Evolutionary conservation across 2,888 invertebrate species (phyloP), one percentile per base, ranked within the genome.

Genomic region (Lycocerus yunnanus): DNA sequence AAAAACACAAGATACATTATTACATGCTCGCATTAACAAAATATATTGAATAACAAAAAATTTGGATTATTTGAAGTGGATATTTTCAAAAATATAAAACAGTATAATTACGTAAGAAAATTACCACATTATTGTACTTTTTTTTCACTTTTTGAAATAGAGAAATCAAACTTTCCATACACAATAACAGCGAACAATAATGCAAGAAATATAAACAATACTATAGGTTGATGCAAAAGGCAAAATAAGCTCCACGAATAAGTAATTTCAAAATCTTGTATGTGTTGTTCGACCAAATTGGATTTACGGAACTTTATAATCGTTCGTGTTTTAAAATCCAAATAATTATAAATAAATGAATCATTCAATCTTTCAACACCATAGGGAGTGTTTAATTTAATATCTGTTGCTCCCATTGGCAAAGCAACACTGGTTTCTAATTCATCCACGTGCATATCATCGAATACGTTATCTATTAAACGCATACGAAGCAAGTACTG

Each of bases 371-470:
- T 90, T 15, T 92, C 90, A 0, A 97, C 94, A 9, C 91, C 85
- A 86, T 94, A 99, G 0, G 98, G 98, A 2, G 95, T 90, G 71
- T 91, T 91, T 0, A 98, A 84, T 83, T 95, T 92, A 69, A 97
- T 91, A 83, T 94, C 92, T n/a, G 92, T 90, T 11, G 95, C 91
- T 58, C 98, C 97, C 86, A 99, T 99, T 0, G 99, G 99, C 75
- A 99, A 89, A 82, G 99, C 95, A 69, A 99, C 92, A 84, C 93
- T 95, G 0, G 99, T 92, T 27, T 92, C 90, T 27, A 97, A 88
- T 81, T 98, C 94, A 83, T 99, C 97, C 68, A 99, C 93, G 69
- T 95, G 92, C 95, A 98, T 97, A 82, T 99, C 97, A 88, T 99
- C 98, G 87, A 93, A 98, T 63, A 99, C 92, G 85, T 99, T 99